A percentile compares a stretch with the other conserved stretches of the same genome.
phyloP scores from a whole-genome alignment of 2,797 vertebrate species.

The Spinibarbus caldwelli region DNA sequence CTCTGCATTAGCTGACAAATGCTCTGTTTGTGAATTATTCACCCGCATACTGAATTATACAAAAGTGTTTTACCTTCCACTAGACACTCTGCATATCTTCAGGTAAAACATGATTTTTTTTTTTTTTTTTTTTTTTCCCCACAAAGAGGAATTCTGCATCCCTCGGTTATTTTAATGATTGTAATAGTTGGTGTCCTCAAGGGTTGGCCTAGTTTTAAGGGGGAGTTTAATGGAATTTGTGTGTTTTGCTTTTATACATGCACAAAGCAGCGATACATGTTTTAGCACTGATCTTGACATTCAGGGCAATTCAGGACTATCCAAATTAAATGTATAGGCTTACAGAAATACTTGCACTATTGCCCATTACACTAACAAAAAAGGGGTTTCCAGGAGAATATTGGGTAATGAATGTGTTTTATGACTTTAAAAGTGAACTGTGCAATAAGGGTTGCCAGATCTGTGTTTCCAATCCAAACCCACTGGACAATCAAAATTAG shows the following conservation, averaged over 20 bases:
- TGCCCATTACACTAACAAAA: neutral
- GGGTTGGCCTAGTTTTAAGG: constrained; percentile 21
- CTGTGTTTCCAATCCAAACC: neutral
- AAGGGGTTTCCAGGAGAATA: neutral
- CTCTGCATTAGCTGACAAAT: neutral
- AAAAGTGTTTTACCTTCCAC: constrained; percentile 31
- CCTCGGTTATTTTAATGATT: constrained; percentile 34
- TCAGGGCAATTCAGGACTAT: neutral
- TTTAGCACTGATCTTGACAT: constrained; percentile 16
- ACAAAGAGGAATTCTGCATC: neutral
- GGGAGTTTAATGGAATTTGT: constrained; percentile 18
- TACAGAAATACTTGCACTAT: neutral
- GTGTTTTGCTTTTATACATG: constrained; percentile 16
- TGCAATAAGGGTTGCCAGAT: neutral
- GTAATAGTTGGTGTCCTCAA: constrained; percentile 13
- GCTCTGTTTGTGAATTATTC: constrained; percentile 43
- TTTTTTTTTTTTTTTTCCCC: too few species aligned
- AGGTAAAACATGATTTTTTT: constrained; percentile 21
- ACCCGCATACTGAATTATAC: constrained; percentile 33
- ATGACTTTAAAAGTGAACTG: neutral
- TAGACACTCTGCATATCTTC: constrained; percentile 21
- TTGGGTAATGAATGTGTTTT: neutral
- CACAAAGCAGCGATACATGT: neutral
- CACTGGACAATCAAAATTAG: neutral
- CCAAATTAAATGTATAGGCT: neutral